Percentiles rank a stretch among this genome's conserved stretches.
Evolutionary conservation across 2,888 invertebrate species (phyloP).

Genomic region (Oxyscelio sp.): DNA sequence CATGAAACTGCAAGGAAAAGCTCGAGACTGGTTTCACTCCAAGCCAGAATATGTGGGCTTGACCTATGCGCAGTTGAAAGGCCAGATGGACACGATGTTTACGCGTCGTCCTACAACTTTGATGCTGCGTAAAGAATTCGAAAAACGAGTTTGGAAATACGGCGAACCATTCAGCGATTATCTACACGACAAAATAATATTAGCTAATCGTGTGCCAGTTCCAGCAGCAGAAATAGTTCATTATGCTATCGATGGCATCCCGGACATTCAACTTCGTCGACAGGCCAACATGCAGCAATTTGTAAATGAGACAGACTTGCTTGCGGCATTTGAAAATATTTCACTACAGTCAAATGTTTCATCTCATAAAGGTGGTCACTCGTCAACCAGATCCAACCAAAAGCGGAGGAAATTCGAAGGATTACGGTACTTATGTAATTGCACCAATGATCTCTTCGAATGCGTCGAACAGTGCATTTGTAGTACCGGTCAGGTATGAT

Average conservation of each 20-base stretch:
- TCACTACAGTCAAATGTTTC: background rate
- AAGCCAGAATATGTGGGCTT: constrained; percentile 52
- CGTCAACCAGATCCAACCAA: background rate
- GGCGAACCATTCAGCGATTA: constrained; percentile 68
- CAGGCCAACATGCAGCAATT: constrained; percentile 68
- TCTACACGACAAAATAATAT: constrained; percentile 70
- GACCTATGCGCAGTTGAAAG: constrained; percentile 24
- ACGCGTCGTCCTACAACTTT: constrained; percentile 56
- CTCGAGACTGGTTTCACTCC: constrained; percentile 69
- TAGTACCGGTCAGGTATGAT: background rate
- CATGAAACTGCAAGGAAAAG: constrained; percentile 41
- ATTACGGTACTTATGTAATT: background rate
- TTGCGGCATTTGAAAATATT: constrained; percentile 35
- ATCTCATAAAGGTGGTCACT: background rate
- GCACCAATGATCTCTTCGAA: background rate
- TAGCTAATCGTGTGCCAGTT: constrained; percentile 68
- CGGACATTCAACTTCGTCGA: constrained; percentile 45
- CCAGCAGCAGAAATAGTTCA: constrained; percentile 61
- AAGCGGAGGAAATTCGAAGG: constrained; percentile 4
- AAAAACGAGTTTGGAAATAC: constrained; percentile 61
- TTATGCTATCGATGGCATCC: constrained; percentile 70
- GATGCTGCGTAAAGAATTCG: constrained; percentile 62
- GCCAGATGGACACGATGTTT: constrained; percentile 48
- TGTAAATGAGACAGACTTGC: constrained; percentile 13
- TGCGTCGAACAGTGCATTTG: background rate